Evolutionary conservation across 2,797 vertebrate genomes (phyloP).

Genomic region (Gymnothorax reevesii): DNA sequence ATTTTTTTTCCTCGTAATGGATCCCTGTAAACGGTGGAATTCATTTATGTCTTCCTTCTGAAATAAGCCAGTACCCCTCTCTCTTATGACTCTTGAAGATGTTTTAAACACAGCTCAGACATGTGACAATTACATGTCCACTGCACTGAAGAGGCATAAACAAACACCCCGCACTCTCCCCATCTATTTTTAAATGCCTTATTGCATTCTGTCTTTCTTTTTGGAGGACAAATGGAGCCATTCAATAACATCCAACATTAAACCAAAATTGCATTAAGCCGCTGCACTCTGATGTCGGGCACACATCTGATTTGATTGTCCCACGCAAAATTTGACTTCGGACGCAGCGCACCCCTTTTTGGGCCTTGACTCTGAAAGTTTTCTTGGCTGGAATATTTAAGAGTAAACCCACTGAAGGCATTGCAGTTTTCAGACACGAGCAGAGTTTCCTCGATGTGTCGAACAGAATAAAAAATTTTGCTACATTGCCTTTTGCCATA

Average conservation of each 20-base stretch:
- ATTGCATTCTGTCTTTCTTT: neutral
- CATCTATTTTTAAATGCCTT: neutral
- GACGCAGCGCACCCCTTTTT: neutral
- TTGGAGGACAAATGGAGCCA: neutral
- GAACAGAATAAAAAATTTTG: conserved; percentile 26
- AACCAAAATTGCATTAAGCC: neutral
- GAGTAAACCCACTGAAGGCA: neutral
- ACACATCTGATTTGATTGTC: neutral
- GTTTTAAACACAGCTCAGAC: neutral
- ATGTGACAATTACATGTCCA: conserved; percentile 11
- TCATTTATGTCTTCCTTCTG: neutral
- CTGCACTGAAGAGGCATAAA: conserved; percentile 11
- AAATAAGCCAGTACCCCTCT: neutral
- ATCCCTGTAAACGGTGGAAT: neutral
- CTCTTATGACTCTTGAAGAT: neutral
- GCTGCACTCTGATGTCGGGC: neutral
- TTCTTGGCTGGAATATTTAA: neutral
- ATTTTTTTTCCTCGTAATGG: too few relatives aligned
- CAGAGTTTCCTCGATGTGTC: neutral
- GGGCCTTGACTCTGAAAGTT: neutral
- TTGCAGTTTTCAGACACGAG: neutral
- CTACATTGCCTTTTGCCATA: conserved; percentile 24
- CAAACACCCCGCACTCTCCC: neutral
- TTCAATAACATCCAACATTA: neutral
- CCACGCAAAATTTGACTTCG: neutral